These are phyloP conservation scores for Myiozetetes cayanensis DNA, from an alignment of 2,113 vertebrate species.

Conservation along the genomic window DNA sequence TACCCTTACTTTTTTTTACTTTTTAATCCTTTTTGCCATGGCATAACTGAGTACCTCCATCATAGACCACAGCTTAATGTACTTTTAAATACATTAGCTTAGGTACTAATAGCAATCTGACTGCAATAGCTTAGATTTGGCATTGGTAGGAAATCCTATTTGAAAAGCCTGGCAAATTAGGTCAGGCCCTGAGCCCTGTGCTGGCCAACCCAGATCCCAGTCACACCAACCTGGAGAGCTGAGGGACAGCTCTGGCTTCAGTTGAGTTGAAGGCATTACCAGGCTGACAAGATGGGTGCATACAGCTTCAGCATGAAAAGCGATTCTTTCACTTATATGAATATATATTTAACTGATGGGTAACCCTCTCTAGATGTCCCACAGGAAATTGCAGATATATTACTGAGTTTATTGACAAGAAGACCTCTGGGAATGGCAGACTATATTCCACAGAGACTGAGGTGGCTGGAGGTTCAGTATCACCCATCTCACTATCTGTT, in stretches of 20 bases:
- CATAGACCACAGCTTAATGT: neutral
- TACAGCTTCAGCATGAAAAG: neutral
- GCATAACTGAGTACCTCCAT: neutral
- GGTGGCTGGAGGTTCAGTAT: neutral
- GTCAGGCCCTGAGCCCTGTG: neutral
- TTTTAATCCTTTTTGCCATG: neutral
- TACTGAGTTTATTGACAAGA: neutral
- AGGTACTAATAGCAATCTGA: neutral
- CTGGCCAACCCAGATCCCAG: neutral
- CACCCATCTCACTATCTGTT: neutral
- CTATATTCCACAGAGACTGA: neutral
- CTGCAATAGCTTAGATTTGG: neutral
- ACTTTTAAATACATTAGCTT: slow-evolving; percentile 9
- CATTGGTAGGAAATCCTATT: neutral
- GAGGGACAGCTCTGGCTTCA: neutral
- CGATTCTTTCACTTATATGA: neutral
- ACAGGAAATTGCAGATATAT: neutral
- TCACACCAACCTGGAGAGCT: neutral
- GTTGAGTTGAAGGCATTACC: neutral
- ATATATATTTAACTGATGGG: neutral
- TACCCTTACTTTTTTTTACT: neutral
- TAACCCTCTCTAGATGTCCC: neutral
- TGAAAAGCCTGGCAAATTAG: neutral
- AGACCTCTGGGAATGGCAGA: neutral
- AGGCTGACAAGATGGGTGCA: neutral